Percentiles rank a stretch among this genome's conserved stretches.
phyloP scores from a whole-genome alignment of 2,113 vertebrate genomes.

The Macroglossus sobrinus region DNA sequence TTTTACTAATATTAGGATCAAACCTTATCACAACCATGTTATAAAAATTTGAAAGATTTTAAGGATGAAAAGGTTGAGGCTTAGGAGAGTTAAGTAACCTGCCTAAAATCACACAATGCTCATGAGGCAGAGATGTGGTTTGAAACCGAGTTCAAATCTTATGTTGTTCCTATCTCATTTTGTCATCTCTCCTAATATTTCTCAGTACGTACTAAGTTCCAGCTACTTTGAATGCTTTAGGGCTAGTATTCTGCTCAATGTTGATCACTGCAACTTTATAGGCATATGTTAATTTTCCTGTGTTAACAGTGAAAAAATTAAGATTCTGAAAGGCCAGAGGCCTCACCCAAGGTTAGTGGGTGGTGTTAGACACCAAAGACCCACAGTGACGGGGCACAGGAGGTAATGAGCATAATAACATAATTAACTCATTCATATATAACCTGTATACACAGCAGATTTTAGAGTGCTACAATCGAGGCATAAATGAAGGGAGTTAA shows the following conservation, averaged over 20 bases:
- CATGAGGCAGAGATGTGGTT: not conserved
- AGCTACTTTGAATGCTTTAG: not conserved
- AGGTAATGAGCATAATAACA: not conserved
- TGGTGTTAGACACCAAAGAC: constrained; percentile 11
- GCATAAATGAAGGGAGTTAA: not conserved
- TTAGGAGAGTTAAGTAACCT: not conserved
- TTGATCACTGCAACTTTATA: not conserved
- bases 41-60: not conserved
- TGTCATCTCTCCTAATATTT: not conserved
- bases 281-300: not conserved
- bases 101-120: not conserved
- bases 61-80: not conserved
- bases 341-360: not conserved
- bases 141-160: not conserved
- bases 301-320: not conserved
- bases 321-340: not conserved
- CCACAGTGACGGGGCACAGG: not conserved
- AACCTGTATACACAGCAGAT: not conserved
- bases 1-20: not conserved
- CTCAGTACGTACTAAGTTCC: not conserved
- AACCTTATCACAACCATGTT: not conserved
- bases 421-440: not conserved
- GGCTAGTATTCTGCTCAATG: not conserved
- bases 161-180: not conserved
- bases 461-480: not conserved